phyloP scores from a whole-genome alignment of 2,113 vertebrate genomes.

The Paramormyrops kingsleyae region DNA sequence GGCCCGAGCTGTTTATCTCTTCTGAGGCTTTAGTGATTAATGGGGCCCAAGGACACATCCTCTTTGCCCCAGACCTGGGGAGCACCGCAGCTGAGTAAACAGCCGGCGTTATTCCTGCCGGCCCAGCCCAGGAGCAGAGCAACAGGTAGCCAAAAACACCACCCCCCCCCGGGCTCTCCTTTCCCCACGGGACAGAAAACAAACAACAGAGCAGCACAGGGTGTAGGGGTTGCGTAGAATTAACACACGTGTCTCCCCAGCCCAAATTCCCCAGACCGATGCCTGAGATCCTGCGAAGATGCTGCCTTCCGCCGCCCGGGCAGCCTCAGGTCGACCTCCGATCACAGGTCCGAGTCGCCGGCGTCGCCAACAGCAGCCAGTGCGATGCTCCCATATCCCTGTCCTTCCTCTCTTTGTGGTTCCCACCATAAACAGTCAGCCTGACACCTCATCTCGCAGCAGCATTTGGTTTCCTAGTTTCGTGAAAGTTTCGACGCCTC shows the following conservation, averaged over 20 bases:
- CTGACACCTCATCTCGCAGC: not conserved
- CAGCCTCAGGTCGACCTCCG: not conserved
- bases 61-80: slow-evolving; percentile 61
- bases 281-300: not conserved
- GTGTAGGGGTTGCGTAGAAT: not conserved
- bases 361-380: not conserved
- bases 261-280: not conserved
- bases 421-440: not conserved
- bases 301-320: not conserved
- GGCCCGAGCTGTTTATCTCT: slow-evolving; percentile 68
- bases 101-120: slow-evolving; percentile 48
- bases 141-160: slow-evolving; percentile 35
- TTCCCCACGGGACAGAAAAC: not conserved
- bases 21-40: slow-evolving; percentile 76
- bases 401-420: not conserved
- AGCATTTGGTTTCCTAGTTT: not conserved
- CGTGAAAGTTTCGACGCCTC: not conserved
- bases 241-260: not conserved
- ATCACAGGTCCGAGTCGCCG: not conserved
- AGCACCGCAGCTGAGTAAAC: slow-evolving; percentile 84
- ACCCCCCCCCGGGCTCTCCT: not conserved
- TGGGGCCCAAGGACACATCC: slow-evolving; percentile 72
- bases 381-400: not conserved
- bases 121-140: slow-evolving; percentile 32
- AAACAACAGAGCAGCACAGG: slow-evolving; percentile 22